Base-by-base conservation (phyloP, 2,797 vertebrate genomes). In the Myotis myotis region DNA sequence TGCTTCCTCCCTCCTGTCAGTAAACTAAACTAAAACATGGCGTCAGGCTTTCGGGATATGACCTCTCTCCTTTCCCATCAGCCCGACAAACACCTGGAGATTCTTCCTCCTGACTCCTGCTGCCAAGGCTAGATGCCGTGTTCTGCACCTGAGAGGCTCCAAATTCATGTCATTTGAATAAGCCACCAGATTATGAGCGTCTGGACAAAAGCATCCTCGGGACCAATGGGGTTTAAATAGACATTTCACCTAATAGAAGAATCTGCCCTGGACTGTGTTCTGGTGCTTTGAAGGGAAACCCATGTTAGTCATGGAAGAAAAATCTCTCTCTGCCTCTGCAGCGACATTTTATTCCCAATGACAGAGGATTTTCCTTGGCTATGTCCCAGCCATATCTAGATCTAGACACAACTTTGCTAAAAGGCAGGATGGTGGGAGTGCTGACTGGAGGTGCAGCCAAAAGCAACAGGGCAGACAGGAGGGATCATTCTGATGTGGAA, bases 351-450 rank as follows among this genome's bases (percentile, higher is more conserved):
- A 64, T 80, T 55, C 25, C 75, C 68, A 55, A 33, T 55, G 72
- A 94, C 49, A 74, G 93, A 41, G 0, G 3, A 64, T 71, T 74
- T 60, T 89, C 76, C 91, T 78, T 94, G 94, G 86, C 62, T 68
- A 36, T 0, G 5, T 72, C 78, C 78, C 89, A 94, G 75, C 17
- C 75, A 74, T 44, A 64, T 81, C 66, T 51, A 94, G 89, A 81
- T 84, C 66, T 51, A 94, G 89, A 91, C 23, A 84, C n/a, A 82
- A 86, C 74, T 84, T 33, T 49, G 83, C 62, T 81, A 57, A 95
- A 75, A 33, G 93, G 33, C 89, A 71, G 55, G 47, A 55, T 19
- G 44, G 68, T 38, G 47, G 36, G 49, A 53, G n/a, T 68, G 71
- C 85, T 81, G 83, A 25, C 51, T 2, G 64, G 47, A 90, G 70